phyloP scores from a whole-genome alignment of 2,797 vertebrate genomes.

The Natrix natrix region DNA sequence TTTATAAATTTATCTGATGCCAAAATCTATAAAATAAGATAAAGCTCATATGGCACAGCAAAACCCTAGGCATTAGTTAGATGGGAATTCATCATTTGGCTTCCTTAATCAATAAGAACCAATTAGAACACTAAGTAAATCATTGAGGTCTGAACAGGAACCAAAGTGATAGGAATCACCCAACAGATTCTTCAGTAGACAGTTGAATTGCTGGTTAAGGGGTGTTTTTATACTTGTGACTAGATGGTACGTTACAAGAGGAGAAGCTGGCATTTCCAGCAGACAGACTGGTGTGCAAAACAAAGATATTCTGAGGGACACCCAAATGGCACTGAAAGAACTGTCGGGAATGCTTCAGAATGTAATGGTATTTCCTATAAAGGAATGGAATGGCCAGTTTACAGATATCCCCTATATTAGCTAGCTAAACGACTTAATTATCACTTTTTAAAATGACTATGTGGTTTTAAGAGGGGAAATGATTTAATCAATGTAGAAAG shows the following conservation, averaged over 20 bases:
- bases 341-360: background rate
- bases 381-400: background rate
- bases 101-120: background rate
- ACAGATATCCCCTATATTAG: background rate
- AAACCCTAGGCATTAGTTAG: background rate
- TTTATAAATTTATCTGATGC: background rate
- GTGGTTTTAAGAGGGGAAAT: background rate
- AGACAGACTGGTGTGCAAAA: background rate
- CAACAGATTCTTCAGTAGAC: background rate
- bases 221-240: background rate
- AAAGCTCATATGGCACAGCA: background rate
- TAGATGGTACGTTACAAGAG: background rate
- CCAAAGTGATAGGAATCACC: background rate
- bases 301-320: background rate
- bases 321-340: background rate
- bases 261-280: background rate
- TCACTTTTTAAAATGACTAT: background rate
- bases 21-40: background rate
- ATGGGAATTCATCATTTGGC: background rate
- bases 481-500: background rate
- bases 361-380: background rate
- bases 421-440: background rate
- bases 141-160: background rate
- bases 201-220: background rate
- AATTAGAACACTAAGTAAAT: background rate